Percentiles rank a stretch among this genome's conserved stretches.
phyloP scores from a whole-genome alignment of 2,797 vertebrate genomes.

The Hapalemur alaotrensis region DNA sequence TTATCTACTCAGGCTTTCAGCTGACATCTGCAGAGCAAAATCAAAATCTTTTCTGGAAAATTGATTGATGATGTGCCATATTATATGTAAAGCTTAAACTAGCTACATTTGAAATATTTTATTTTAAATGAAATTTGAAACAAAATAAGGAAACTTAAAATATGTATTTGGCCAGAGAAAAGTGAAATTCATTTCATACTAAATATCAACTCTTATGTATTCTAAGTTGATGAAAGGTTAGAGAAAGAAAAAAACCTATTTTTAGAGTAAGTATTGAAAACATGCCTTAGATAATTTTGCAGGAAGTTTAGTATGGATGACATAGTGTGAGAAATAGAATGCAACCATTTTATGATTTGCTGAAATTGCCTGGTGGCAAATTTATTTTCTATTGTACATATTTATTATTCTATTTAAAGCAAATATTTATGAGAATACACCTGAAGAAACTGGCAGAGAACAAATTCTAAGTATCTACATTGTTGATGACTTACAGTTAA shows the following conservation, averaged over 20 bases:
- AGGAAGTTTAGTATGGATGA: neutral
- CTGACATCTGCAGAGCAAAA: conserved; percentile 63
- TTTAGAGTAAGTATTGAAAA: neutral
- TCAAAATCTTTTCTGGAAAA: conserved; percentile 54
- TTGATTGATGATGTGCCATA: neutral
- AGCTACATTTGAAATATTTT: conserved; percentile 26
- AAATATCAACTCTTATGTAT: neutral
- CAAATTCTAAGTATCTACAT: neutral
- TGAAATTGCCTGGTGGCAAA: neutral
- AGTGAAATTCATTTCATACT: neutral
- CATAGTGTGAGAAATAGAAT: neutral
- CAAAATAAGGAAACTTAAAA: neutral
- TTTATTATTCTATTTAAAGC: neutral
- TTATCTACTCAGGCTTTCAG: conserved; percentile 49
- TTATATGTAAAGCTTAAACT: conserved; percentile 42
- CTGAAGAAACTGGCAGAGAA: neutral
- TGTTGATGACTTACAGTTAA: neutral
- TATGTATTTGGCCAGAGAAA: neutral
- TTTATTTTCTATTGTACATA: conserved; percentile 3
- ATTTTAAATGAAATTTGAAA: conserved; percentile 41
- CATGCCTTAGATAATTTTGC: neutral
- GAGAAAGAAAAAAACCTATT: neutral
- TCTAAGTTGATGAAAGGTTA: neutral
- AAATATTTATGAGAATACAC: neutral
- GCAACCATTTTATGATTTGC: neutral